Conservation (phyloP, 2,113 vertebrate species). For the Ailurus styani region DNA sequence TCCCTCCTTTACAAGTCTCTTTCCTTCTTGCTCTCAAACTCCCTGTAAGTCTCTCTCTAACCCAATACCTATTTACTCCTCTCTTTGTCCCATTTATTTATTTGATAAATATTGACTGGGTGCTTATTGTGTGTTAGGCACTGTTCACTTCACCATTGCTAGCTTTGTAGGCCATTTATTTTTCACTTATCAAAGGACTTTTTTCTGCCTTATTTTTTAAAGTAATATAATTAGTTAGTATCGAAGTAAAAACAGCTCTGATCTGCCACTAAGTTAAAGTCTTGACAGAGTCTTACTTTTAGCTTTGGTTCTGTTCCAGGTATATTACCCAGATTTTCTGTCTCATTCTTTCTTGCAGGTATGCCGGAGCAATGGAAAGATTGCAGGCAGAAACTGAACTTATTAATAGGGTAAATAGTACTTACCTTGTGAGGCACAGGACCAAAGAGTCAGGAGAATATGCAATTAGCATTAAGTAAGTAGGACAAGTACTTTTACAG, state of each 20-base stretch:
- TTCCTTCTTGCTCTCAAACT: background rate
- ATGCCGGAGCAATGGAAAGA: slow-evolving; percentile 95
- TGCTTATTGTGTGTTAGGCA: background rate
- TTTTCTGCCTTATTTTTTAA: background rate
- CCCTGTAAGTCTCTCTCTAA: background rate
- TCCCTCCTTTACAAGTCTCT: background rate
- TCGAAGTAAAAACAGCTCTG: background rate
- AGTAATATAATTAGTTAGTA: background rate
- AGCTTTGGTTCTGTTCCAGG: background rate
- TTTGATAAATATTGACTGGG: background rate
- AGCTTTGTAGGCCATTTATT: background rate
- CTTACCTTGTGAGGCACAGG: slow-evolving; percentile 95
- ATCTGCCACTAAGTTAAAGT: background rate
- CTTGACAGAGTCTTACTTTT: background rate
- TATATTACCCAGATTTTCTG: background rate
- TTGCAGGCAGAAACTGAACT: slow-evolving; percentile 94
- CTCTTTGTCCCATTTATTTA: background rate
- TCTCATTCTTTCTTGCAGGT: slow-evolving; percentile 83
- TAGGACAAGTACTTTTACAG: slow-evolving; percentile 63
- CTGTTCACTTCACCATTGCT: background rate
- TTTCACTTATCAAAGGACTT: background rate
- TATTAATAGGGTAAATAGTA: slow-evolving; percentile 94
- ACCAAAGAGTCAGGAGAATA: slow-evolving; percentile 95
- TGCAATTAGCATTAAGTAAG: slow-evolving; percentile 98
- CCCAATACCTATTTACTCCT: background rate